Base-by-base conservation (phyloP, 2,888 invertebrate genomes). In the Malthinus flaveolus region DNA sequence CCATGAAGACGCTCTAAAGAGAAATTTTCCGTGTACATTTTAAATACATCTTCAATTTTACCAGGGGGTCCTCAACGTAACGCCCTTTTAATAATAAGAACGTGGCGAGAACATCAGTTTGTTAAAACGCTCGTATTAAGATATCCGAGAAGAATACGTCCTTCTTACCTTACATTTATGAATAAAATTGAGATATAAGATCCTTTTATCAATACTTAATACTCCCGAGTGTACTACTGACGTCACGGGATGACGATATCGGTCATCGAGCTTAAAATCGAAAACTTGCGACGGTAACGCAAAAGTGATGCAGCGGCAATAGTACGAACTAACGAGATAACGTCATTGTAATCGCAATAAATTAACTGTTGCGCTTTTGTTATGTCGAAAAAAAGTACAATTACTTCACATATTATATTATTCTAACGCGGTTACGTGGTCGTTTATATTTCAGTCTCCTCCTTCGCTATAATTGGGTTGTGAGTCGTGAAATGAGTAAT, bases 181-280 rank as follows among this genome's bases (percentile, higher is more conserved):
- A 56, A 56, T 56, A 56, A 36, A 50, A 37, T 23, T 2, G 23
- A 23, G 5, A 23, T 23, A 23, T 3, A 23, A 23, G 3, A 23
- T 23, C 23, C 23, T 23, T 23, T 23, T 23, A 23, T 23, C 23
- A 23, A 23, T 23, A 23, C 5, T 3, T 23, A 46, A 5, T 37
- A 12, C 9, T 31, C 8, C 45, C 9, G 60, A 56, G 37, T 61
- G 61, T 61, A 61, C 61, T 13, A 35, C 32, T 54, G 57, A 61
- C 61, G 61, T 61, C 56, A 56, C 46, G 35, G 53, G 53, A 53
- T 55, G 55, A 56, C 55, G 55, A 47, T 50, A 42, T 45, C 59
- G 59, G 59, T 59, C 59, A 59, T 59, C 59, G 59, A 54, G 59
- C 59, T 55, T 49, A 34, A 47, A 32, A 59, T 54, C 46, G 54